Percentiles rank a stretch among this genome's conserved stretches.
Evolutionary conservation across 64 coral and sea anemone genomes (phyloP).

Genomic region (Acropora tenuis): DNA sequence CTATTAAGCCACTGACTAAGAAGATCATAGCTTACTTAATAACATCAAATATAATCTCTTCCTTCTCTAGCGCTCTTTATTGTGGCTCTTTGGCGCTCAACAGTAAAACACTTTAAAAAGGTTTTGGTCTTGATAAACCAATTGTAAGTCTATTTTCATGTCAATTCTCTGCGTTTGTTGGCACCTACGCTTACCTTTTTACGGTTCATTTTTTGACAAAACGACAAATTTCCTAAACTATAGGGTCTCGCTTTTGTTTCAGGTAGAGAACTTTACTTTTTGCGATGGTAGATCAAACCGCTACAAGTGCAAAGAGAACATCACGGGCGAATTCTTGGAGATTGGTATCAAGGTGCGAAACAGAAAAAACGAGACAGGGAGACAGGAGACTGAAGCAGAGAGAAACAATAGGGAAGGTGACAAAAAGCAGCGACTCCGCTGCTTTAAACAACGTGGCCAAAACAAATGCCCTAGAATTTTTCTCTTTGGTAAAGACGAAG

Average conservation of each 20-base stretch:
- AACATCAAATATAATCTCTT: no score
- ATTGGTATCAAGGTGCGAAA: background rate
- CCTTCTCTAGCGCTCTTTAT: no score
- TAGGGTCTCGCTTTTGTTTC: background rate
- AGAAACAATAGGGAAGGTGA: background rate
- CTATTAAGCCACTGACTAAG: no score
- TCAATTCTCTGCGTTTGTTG: no score
- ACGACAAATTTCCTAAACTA: background rate
- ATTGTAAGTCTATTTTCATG: no score
- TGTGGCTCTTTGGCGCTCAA: no score
- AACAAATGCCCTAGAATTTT: background rate
- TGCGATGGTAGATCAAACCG: background rate
- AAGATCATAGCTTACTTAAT: no score
- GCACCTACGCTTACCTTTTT: no score
- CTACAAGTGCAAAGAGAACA: background rate
- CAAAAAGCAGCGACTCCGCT: background rate
- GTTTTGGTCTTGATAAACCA: no score
- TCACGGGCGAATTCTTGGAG: background rate
- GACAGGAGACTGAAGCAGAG: background rate
- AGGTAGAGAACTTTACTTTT: slow-evolving; percentile 20
- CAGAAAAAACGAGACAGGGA: background rate
- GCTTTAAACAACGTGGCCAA: background rate
- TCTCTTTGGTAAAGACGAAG: background rate
- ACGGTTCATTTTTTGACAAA: background rate
- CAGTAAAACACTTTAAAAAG: no score